Base-by-base conservation (phyloP, 2,888 invertebrate genomes). In the Sycophila texana region DNA sequence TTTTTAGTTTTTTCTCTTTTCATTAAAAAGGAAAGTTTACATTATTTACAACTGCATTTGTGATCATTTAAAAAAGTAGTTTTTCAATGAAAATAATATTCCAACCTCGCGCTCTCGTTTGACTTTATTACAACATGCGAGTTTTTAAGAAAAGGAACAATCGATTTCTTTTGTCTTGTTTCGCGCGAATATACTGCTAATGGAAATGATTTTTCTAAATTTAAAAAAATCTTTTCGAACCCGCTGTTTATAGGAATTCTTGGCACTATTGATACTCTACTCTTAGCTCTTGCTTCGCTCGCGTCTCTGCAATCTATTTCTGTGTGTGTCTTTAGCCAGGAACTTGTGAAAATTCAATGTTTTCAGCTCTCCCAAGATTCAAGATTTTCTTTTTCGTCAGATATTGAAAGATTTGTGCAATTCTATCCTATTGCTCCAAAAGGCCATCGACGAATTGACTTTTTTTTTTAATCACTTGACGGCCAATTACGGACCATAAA, bases 251-350 rank as follows among this genome's bases (percentile, higher is more conserved):
- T 67, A 72, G 74, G 73, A 81, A 82, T 83, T 84, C 86, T 85
- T 87, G 86, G 86, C 87, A 86, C 85, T 86, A 86, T 88, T 84
- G 83, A 86, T 84, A 85, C 81, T 81, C 83, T 83, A 47, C 58
- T 83, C 80, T 83, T 82, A 84, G 83, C 78, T 78, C 71, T 83
- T 81, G 79, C 82, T 84, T 85, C 85, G 82, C 83, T 84, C 82
- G 80, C 82, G 81, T 74, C 60, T 66, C 67, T 57, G 86, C 39
- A 74, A 65, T 88, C 88, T 88, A 88, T 88, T 88, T 88, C 82
- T 84, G 87, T 86, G 85, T 58, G 74, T 70, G 74, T n/a, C 74
- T 79, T 79, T 78, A 65, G 53, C 47, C 30, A 65, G 65, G 55
- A 51, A 74, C 78, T 51, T 55, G 49, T 67, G 68, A 67, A 75